Percentiles rank a stretch among this genome's conserved stretches.
Conservation (phyloP, 2,888 invertebrate genomes). For the Synergus laeviventris region DNA sequence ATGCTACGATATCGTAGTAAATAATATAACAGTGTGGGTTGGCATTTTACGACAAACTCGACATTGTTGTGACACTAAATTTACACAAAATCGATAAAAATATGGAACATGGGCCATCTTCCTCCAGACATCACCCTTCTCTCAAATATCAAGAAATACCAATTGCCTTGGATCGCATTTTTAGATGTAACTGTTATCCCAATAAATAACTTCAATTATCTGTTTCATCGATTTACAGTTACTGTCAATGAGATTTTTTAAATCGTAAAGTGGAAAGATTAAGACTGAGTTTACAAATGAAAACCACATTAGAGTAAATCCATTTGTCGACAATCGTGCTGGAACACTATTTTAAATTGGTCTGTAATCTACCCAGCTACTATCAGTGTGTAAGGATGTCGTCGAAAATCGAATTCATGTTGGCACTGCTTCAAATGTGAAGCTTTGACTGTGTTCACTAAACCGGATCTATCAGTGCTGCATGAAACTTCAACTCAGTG, state of each 20-base stretch:
- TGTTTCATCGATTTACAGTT: neutral
- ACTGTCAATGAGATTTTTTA: neutral
- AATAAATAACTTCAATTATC: neutral
- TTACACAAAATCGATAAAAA: conserved; percentile 73
- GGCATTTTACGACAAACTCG: conserved; percentile 53
- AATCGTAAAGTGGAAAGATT: neutral
- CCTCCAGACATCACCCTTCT: conserved; percentile 52
- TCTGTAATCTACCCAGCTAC: conserved; percentile 20
- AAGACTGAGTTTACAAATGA: neutral
- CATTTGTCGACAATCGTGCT: conserved; percentile 26
- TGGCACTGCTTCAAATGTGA: conserved; percentile 53
- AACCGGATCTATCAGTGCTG: conserved; percentile 37
- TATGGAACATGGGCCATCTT: conserved; percentile 64
- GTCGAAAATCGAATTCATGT: conserved; percentile 51
- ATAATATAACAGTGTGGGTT: conserved; percentile 48
- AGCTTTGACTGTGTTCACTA: conserved; percentile 34
- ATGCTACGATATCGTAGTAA: conserved; percentile 39
- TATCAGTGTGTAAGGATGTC: conserved; percentile 33
- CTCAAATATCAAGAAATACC: conserved; percentile 11
- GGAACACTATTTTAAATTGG: conserved; percentile 10
- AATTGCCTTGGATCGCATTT: neutral
- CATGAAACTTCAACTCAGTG: neutral
- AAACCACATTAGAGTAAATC: conserved; percentile 23
- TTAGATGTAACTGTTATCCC: neutral
- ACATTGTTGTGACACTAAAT: conserved; percentile 62